Evolutionary conservation across 1,140 invertebrate genomes (phyloP).

Genomic region (Euglossa dilemma): DNA sequence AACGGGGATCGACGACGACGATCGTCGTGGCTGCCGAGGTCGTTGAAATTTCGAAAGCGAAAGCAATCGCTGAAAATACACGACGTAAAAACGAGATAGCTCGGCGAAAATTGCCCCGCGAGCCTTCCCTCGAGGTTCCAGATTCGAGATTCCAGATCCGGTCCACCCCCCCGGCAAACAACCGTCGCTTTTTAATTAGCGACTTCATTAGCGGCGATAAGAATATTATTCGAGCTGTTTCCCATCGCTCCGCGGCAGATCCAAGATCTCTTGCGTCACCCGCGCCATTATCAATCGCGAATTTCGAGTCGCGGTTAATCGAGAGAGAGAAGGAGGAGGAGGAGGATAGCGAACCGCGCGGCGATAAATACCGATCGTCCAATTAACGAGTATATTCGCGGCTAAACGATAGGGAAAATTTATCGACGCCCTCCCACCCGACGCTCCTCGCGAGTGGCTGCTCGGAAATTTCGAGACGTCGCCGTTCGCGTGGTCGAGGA

Average conservation of each 20-base stretch:
- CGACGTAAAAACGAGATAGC: neutral
- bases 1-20: no score
- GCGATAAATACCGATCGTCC: constrained; percentile 19
- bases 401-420: neutral
- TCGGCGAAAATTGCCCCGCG: neutral
- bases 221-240: neutral
- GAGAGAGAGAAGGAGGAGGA: no score
- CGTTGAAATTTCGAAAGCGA: no score
- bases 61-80: no score
- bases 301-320: constrained; percentile 26
- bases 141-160: neutral
- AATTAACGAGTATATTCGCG: constrained; percentile 26
- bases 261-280: constrained; percentile 26
- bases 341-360: neutral
- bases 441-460: no score
- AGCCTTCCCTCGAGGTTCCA: neutral
- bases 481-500: no score
- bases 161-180: neutral
- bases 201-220: constrained; percentile 15
- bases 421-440: neutral
- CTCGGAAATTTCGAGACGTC: neutral
- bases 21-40: no score
- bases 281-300: constrained; percentile 8
- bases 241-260: neutral
- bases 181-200: neutral